Percentiles rank a stretch among this genome's conserved stretches.
These are phyloP conservation scores for Todiramphus chloris DNA, from an alignment of 2,113 vertebrate species.

Conservation along the genomic window DNA sequence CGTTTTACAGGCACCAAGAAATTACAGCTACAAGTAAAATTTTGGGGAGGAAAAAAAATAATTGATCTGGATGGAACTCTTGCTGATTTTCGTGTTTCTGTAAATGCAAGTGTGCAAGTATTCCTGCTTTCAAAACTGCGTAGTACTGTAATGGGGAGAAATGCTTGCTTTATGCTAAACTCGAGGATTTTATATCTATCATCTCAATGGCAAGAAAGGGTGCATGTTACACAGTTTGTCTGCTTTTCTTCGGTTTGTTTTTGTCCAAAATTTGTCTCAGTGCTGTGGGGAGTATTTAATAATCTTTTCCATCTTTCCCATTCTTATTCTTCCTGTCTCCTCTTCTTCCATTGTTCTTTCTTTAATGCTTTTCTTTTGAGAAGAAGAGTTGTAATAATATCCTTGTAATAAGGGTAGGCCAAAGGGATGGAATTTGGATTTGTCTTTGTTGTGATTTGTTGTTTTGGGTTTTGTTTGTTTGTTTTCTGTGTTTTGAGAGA, in stretches of 20 bases:
- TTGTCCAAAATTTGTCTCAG: neutral
- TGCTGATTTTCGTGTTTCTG: neutral
- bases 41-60: neutral
- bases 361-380: neutral
- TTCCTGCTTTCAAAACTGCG: neutral
- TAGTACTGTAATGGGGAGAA: neutral
- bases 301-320: neutral
- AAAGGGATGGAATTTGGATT: neutral
- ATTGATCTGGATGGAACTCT: neutral
- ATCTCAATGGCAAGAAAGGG: neutral
- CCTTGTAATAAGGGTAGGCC: neutral
- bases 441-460: neutral
- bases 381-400: neutral
- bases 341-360: neutral
- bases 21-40: neutral
- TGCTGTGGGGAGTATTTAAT: neutral
- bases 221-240: neutral
- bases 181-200: neutral
- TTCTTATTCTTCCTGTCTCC: neutral
- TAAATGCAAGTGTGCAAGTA: neutral
- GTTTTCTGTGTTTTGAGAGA: neutral
- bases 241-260: neutral
- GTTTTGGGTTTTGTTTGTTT: too few species aligned
- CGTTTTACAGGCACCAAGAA: neutral
- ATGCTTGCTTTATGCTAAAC: neutral